A percentile compares a stretch with the other conserved stretches of the same genome.
Conservation (phyloP, 2,797 vertebrate species). For the Percopsis omiscomaycus region DNA sequence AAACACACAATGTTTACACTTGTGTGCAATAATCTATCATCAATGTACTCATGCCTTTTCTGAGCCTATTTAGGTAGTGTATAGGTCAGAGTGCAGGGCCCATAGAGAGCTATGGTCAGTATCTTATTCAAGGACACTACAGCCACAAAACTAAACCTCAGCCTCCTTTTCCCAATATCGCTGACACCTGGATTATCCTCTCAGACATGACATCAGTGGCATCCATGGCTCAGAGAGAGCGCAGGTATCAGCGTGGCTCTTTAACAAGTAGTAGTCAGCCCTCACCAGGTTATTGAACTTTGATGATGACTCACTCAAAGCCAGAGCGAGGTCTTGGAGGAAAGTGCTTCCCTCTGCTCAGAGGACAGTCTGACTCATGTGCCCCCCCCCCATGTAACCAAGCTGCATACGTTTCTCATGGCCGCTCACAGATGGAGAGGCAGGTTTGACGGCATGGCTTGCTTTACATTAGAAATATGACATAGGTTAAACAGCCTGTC, state of each 20-base stretch:
- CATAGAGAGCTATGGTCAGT: slow-evolving; percentile 5
- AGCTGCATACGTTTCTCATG: slow-evolving; percentile 32
- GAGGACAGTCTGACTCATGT: slow-evolving; percentile 43
- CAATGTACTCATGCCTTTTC: too few species aligned
- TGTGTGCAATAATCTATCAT: background rate
- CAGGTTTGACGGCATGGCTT: background rate
- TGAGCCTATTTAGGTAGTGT: too few species aligned
- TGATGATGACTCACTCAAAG: slow-evolving; percentile 54
- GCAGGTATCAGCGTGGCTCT: slow-evolving; percentile 37
- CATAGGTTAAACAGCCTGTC: too few species aligned
- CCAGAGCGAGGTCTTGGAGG: slow-evolving; percentile 26
- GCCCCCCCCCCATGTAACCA: slow-evolving; percentile 24
- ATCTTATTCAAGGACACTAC: background rate
- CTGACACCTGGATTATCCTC: slow-evolving; percentile 52
- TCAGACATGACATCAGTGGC: slow-evolving; percentile 43
- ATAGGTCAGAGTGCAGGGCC: too few species aligned
- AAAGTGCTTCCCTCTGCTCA: slow-evolving; percentile 32
- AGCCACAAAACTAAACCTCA: background rate
- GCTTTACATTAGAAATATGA: background rate
- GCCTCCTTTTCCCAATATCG: background rate
- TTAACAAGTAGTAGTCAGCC: slow-evolving; percentile 30
- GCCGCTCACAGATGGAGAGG: background rate
- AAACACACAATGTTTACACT: background rate
- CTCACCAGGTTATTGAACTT: slow-evolving; percentile 27
- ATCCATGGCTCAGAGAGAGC: slow-evolving; percentile 22